Evolutionary conservation across 2,797 vertebrate species (phyloP), one percentile per base, ranked within the genome.

Genomic region (Craterocephalus amniculus): DNA sequence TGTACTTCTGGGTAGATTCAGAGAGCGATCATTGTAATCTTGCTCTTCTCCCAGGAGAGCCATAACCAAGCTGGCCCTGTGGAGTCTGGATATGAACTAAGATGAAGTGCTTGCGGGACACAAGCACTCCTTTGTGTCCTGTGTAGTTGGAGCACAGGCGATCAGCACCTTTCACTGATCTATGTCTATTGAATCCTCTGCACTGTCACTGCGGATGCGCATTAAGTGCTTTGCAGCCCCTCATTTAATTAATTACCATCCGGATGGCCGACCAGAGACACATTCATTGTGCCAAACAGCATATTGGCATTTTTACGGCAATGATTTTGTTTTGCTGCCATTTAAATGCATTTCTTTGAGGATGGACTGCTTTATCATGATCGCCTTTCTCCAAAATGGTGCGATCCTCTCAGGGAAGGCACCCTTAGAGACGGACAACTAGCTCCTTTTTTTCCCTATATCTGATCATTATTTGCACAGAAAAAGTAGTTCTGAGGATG

Each of bases 301-400:
- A 1, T 93, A 94, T 93, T 92, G 94, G 88, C 93, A 92, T 89
- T 92, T 95, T 94, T 93, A 95, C 77, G 72, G 90, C 83, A 74
- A 67, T 76, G 83, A 89, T 92, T 92, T 90, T 93, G 92, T 94
- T 95, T 93, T 83, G 86, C 89, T 88, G 91, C 81, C 73, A 49
- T 83, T 92, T 87, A 85, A 90, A 92, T 93, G 57, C 70, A 62
- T 83, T 87, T 91, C 7, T 83, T 85, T 74, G 76, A 76, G 81
- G 73, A 89, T 73, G 29, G 4, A 86, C 61, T 34, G 74, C 68
- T 57, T 70, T 87, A 89, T 89, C 68, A 92, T 85, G 70, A 85
- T 32, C 18, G 73, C 56, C 63, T 49, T 68, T 82, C 58, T 71
- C 52, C 63, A 71, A 72, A 87, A 83, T 48, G 64, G 85, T 85